Evolutionary conservation across 2,888 invertebrate genomes (phyloP).

Genomic region (Myopa testacea): DNA sequence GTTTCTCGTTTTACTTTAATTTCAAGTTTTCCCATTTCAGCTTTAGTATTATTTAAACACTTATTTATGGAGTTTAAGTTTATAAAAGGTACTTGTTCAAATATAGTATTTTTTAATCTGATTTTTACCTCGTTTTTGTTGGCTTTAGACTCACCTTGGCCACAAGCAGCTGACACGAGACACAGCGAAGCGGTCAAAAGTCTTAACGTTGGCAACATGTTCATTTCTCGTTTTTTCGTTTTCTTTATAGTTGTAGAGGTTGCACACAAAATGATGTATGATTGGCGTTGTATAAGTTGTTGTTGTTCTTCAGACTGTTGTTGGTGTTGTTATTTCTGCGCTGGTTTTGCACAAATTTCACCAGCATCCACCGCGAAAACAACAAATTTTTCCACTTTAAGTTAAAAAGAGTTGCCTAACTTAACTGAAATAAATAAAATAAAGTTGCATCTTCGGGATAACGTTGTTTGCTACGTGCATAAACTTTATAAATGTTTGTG

Average conservation of each 20-base stretch:
- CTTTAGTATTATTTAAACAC: too few species aligned
- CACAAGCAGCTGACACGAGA: slow-evolving; percentile 39
- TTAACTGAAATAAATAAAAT: slow-evolving; percentile 28
- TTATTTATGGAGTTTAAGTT: too few species aligned
- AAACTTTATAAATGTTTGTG: background rate
- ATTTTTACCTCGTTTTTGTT: background rate
- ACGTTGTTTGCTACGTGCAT: slow-evolving; percentile 24
- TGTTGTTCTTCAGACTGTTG: slow-evolving; percentile 10
- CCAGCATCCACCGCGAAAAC: slow-evolving; percentile 17
- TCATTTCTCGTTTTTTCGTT: slow-evolving; percentile 1
- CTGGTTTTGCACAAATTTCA: slow-evolving; percentile 36
- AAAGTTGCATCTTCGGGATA: slow-evolving; percentile 35
- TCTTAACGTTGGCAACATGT: slow-evolving; percentile 16
- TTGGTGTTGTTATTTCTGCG: slow-evolving; percentile 15
- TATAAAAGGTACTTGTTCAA: too few species aligned
- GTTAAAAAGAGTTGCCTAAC: slow-evolving; percentile 20
- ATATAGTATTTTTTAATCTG: background rate
- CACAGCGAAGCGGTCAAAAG: slow-evolving; percentile 20
- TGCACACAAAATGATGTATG: background rate
- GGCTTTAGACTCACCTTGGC: slow-evolving; percentile 44
- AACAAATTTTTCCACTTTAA: slow-evolving; percentile 11
- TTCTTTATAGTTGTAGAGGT: background rate
- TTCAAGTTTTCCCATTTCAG: too few species aligned
- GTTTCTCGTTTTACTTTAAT: too few species aligned
- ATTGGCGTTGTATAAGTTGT: background rate